Base-by-base conservation (phyloP, 2,797 vertebrate genomes). In the Tarsius wallacei region DNA sequence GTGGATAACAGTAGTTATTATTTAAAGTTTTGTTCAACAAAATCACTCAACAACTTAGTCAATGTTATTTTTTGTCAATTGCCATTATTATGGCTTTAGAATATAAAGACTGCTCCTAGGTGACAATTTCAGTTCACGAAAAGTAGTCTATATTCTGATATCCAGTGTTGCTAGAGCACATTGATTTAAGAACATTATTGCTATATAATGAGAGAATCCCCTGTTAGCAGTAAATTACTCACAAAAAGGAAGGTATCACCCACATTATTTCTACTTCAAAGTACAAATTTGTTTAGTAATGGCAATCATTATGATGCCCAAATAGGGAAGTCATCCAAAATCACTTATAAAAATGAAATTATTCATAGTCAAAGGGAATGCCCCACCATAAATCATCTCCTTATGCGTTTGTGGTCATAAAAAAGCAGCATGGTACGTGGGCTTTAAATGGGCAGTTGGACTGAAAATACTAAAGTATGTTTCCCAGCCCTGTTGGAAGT, bases 141-240 rank as follows among this genome's bases (percentile, higher is more conserved):
- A 89, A 63, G 10, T 31, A 95, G 87, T 16, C n/a, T 71, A 5
- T 42, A 51, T 71, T 81, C 47, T 90, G 42, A 96, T 96, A 87
- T 59, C 61, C 59, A 61, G 4, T 83, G 70, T 53, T 93, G 26
- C n/a, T 36, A 93, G 36, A 88, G 24, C 28, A 76, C 64, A 90
- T 74, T 93, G 64, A 42, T 82, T 94, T 93, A 93, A 94, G 71
- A 94, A 10, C 36, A 70, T 96, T 93, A 93, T 91, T 93, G 83
- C 63, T 63, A 1, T 95, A 70, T 90, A 91, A 95, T 87, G 64
- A 84, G 42, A 86, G 55, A 88, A 81, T 90, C 59, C 57, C 24
- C 33, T 55, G 19, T 73, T 83, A 16, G 28, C 49, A 82, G 85
- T 87, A 93, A 95, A 92, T 78, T 95, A 94, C 26, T 17, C 36